Evolutionary conservation across 64 coral and sea anemone genomes (phyloP), one percentile per base, ranked within the genome.

Genomic region (Porites lutea): DNA sequence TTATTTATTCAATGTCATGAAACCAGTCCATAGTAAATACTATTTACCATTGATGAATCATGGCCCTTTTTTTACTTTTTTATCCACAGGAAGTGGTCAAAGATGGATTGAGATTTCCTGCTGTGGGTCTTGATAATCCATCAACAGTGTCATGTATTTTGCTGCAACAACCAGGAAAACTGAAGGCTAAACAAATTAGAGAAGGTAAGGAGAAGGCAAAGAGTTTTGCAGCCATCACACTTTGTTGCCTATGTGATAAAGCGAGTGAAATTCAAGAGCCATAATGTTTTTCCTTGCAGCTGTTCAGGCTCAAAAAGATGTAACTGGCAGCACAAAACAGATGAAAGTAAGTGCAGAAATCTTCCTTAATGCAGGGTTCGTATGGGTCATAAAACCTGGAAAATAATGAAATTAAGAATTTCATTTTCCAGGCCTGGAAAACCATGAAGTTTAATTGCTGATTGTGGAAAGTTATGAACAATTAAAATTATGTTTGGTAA

Each of bases 161-260:
- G 9, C 87, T 89, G 45, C 97, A 99, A 79, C 97, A 99, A 15
- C 97, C 95, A 59, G 97, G 97, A 23, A 99, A 99, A 89, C 55
- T 99, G 13, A 99, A 99, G 66, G 97, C 97, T 57, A 99, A 96
- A 53, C 91, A 99, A 88, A 92, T 99, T n/a, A 96, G 97, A 92
- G 75, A 99, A 92, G 97, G 97, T 99, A 50, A 72, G 95, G 69
- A 64, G 18, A 71, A 48, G 7, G 20, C 48, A 62, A 50, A 52
- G 18, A 52, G 20, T 37, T 37, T 1, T 0, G 27, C 27, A 0
- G 27, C 27, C 27, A 37, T 37, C 27, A 37, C 27, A 37, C 0
- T 37, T 37, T 37, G 27, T 37, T 37, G 27, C 0, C 27, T 37
- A 0, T 37, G 27, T 0, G 27, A 1, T 37, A 37, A 37, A 37